Conservation (phyloP, 2,113 vertebrate genomes). For the Erpornis zantholeuca region DNA sequence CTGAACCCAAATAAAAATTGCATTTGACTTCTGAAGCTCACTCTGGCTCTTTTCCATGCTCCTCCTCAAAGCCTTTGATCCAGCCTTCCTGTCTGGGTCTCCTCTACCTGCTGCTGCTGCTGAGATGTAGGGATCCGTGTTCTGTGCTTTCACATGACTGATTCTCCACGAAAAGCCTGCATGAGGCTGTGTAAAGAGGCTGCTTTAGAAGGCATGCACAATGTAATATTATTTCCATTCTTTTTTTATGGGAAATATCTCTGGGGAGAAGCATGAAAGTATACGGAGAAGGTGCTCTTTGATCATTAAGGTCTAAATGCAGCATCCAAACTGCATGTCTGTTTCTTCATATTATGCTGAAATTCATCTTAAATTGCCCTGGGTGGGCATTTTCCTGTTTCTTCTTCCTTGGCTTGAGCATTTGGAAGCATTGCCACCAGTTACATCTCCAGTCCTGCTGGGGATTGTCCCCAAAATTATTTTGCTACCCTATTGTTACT, state of each 20-base stretch:
- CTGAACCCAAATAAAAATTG: conserved; percentile 30
- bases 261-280: conserved; percentile 19
- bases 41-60: not conserved
- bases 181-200: not conserved
- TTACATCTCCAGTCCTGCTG: not conserved
- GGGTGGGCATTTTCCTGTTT: not conserved
- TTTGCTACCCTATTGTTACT: not conserved
- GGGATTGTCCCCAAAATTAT: not conserved
- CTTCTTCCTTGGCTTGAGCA: not conserved
- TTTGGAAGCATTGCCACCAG: not conserved
- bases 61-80: not conserved
- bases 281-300: not conserved
- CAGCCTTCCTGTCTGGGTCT: not conserved
- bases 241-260: conserved; percentile 9
- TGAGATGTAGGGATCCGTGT: not conserved
- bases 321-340: not conserved
- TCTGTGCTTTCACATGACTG: not conserved
- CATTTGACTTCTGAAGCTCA: not conserved
- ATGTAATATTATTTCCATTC: not conserved
- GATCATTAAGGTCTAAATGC: conserved; percentile 26
- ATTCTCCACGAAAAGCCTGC: not conserved
- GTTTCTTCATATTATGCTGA: not conserved
- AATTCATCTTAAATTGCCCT: not conserved
- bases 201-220: conserved; percentile 5
- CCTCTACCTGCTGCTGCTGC: not conserved